Percentiles rank a stretch among this genome's conserved stretches.
These are phyloP conservation scores for Theristicus caerulescens DNA, from an alignment of 2,113 vertebrate genomes.

Conservation along the genomic window DNA sequence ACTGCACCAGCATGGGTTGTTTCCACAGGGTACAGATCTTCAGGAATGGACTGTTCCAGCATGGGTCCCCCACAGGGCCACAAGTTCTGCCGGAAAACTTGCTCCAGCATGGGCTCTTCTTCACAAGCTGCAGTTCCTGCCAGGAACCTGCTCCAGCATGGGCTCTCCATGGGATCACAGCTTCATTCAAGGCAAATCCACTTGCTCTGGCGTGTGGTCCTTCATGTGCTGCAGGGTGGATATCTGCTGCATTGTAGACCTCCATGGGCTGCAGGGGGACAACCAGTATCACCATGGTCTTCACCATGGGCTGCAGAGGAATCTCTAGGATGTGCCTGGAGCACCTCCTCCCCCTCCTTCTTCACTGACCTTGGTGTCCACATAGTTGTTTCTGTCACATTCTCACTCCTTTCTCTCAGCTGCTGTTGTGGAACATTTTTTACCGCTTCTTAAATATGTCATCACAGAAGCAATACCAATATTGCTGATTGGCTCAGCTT, in stretches of 20 bases:
- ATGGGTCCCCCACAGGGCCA: too few relatives aligned
- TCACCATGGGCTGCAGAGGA: too few relatives aligned
- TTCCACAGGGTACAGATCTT: background rate
- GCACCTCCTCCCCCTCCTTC: background rate
- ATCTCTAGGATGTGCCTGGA: background rate
- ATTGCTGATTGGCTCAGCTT: background rate
- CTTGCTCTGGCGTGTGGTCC: accelerated
- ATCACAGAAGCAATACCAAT: background rate
- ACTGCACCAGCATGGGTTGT: too few relatives aligned
- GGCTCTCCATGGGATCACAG: background rate
- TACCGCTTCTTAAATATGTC: background rate
- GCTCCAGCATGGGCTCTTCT: background rate
- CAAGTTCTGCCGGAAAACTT: background rate
- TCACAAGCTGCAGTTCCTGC: background rate
- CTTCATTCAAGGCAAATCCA: background rate
- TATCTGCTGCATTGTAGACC: background rate
- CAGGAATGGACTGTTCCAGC: background rate
- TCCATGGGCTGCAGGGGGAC: background rate
- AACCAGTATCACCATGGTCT: background rate
- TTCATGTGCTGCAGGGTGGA: background rate
- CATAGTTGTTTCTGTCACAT: background rate
- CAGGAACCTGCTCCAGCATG: background rate
- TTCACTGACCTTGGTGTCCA: background rate
- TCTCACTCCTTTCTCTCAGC: background rate
- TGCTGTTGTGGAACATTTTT: background rate